Base-by-base conservation (phyloP, 1,140 invertebrate genomes). In the Bombus difficillimus region DNA sequence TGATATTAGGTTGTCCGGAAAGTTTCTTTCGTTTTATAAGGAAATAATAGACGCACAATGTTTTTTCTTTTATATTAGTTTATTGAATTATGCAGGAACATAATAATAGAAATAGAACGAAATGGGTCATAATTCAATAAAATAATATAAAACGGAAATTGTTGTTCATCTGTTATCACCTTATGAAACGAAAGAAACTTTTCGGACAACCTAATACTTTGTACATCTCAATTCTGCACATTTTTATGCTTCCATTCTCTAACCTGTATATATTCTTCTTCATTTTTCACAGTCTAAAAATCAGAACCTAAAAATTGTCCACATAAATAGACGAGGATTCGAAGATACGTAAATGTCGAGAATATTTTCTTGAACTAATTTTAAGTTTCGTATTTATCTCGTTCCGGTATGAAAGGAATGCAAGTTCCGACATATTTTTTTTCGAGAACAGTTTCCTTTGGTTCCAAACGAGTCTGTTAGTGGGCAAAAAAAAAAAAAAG, bases 371-470 rank as follows among this genome's bases (percentile, higher is more conserved):
- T 37, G 0, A 5, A 28, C 69, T 41, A 71, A 71, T n/a, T 71
- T 72, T n/a, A 41, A 15, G 41, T 47, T 22, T 32, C 13, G 15
- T 25, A 68, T 32, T 43, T n/a, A 32, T 73, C 71, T 43, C 6
- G 41, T 76, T 59, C 9, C 25, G 25, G 76, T 78, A 64, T 34
- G 57, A 78, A 13, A 10, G 77, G 77, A 79, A 79, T 68, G 39
- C 77, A 37, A 12, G 41, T 77, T 62, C 15, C 18, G 37, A 43
- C 43, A 37, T 18, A 12, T 47, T 32, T 64, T 80, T 72, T 47
- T 5, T 32, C 34, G 1, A 22, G 22, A 1, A 13, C 1, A 32
- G 53, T 62, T 43, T 39, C 43, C 66, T 47, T 34, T 3, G 25
- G 64, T 37, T 84, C 47, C 43, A n/a, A 74, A 41, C 32, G 59